These are phyloP conservation scores for Gymnogyps californianus DNA, from an alignment of 2,113 vertebrate species.

Conservation along the genomic window DNA sequence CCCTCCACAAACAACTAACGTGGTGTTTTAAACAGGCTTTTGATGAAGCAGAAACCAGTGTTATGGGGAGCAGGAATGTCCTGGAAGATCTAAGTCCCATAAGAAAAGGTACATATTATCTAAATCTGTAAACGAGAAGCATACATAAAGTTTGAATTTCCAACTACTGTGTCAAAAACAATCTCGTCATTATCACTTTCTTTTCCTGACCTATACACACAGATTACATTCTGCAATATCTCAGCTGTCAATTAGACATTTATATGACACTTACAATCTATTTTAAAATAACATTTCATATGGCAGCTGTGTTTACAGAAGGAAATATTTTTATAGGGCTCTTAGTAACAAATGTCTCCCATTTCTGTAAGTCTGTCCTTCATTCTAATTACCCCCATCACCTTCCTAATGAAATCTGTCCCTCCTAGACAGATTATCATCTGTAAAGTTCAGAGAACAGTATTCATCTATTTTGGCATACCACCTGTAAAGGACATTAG, in stretches of 20 bases:
- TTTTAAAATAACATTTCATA: constrained; percentile 45
- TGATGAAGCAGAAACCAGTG: not conserved
- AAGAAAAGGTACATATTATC: not conserved
- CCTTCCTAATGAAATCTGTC: constrained; percentile 62
- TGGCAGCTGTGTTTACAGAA: constrained; percentile 83
- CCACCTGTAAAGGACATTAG: constrained; percentile 72
- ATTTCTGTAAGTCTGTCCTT: constrained; percentile 46
- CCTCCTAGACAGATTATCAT: constrained; percentile 47
- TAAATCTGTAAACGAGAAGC: not conserved
- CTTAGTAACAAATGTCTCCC: constrained; percentile 54
- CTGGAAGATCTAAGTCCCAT: not conserved
- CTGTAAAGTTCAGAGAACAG: constrained; percentile 62
- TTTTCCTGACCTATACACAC: not conserved
- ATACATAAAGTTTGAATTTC: not conserved
- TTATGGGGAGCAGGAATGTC: not conserved
- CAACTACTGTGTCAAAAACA: not conserved
- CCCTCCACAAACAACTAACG: not conserved
- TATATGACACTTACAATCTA: constrained; percentile 25
- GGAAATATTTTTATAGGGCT: constrained; percentile 74
- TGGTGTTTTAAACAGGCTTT: not conserved
- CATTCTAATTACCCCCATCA: constrained; percentile 44
- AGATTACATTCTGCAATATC: not conserved
- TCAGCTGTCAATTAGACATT: constrained; percentile 41
- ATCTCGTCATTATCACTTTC: not conserved
- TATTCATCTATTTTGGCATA: constrained; percentile 20